Evolutionary conservation across 2,888 invertebrate genomes (phyloP).

Genomic region (Calliopum simillimum): DNA sequence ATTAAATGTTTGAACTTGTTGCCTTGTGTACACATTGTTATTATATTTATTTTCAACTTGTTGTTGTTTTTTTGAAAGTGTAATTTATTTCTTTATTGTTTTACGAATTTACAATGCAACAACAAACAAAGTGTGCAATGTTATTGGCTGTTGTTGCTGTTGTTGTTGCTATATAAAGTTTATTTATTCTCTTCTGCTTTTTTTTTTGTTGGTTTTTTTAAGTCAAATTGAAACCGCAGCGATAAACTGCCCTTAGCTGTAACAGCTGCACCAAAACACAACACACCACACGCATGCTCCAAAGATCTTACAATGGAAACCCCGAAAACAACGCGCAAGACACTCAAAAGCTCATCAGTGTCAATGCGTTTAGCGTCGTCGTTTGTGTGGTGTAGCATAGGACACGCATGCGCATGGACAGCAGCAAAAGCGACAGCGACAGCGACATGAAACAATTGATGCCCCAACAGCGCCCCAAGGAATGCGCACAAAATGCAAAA

Average conservation of each 20-base stretch:
- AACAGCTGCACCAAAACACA: conserved; percentile 10
- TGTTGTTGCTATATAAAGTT: conserved; percentile 27
- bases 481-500: conserved; percentile 65
- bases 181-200: background rate
- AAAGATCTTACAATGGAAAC: background rate
- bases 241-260: background rate
- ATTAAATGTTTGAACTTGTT: too few species aligned
- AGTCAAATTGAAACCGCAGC: background rate
- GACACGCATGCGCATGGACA: conserved; percentile 2
- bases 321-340: conserved; percentile 15
- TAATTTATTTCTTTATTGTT: conserved; percentile 68
- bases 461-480: conserved; percentile 58
- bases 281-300: background rate
- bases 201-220: too few species aligned
- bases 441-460: conserved; percentile 11
- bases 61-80: conserved; percentile 55
- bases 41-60: conserved; percentile 44
- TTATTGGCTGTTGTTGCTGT: conserved; percentile 29
- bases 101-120: conserved; percentile 58
- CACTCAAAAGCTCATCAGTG: conserved; percentile 57
- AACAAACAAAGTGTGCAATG: conserved; percentile 39
- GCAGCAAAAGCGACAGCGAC: background rate
- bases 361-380: conserved; percentile 51
- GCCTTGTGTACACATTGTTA: background rate
- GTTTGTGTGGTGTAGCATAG: too few species aligned